These are phyloP conservation scores for Alaudala cheleensis DNA, from an alignment of 2,113 vertebrate genomes.

Conservation along the genomic window DNA sequence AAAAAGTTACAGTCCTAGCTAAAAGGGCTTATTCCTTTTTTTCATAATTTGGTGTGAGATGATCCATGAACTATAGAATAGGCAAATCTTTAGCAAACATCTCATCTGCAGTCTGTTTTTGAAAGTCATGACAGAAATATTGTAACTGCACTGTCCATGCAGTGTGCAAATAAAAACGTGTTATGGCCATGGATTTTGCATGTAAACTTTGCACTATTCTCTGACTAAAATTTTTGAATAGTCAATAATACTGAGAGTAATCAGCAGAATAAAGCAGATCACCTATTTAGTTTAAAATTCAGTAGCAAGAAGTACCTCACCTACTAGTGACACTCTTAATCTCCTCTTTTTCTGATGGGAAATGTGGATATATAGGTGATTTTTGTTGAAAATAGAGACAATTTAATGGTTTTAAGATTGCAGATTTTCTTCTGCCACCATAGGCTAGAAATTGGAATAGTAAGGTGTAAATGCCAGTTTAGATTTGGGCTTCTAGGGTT, in stretches of 20 bases:
- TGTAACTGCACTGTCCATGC: neutral
- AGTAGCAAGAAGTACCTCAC: neutral
- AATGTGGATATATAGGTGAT: neutral
- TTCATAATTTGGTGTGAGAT: neutral
- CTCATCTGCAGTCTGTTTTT: neutral
- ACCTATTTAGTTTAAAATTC: neutral
- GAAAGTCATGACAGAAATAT: neutral
- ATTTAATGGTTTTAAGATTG: neutral
- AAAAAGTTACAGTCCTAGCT: neutral
- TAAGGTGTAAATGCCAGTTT: neutral
- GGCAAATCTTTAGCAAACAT: neutral
- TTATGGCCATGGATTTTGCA: neutral
- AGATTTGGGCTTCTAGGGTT: neutral
- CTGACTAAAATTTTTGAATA: neutral
- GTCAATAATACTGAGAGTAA: neutral
- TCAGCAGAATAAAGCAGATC: neutral
- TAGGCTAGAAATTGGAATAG: neutral
- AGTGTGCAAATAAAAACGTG: neutral
- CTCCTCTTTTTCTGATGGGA: neutral
- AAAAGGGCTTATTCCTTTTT: neutral
- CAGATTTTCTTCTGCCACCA: neutral
- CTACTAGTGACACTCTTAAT: neutral
- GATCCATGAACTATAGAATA: neutral
- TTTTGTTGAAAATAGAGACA: neutral
- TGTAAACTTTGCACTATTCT: neutral